Conservation (phyloP, 2,113 vertebrate genomes). For the Sebastes schlegelii region DNA sequence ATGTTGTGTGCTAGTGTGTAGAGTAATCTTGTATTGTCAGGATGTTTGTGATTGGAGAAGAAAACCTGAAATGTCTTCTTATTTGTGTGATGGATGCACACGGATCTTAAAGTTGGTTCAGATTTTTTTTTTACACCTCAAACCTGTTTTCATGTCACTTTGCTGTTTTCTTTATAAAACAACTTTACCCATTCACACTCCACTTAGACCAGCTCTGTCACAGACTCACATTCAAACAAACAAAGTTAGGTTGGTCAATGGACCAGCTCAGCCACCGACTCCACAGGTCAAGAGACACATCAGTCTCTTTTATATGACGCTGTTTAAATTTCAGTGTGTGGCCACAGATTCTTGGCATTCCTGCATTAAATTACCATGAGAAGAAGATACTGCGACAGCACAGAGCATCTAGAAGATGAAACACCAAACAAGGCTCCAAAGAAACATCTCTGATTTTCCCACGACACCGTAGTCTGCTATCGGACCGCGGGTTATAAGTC, state of each 20-base stretch:
- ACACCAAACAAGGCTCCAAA: background rate
- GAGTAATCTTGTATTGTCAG: too few relatives aligned
- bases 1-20: too few relatives aligned
- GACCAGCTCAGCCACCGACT: slow-evolving; percentile 52
- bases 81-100: background rate
- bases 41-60: too few relatives aligned
- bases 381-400: slow-evolving; percentile 6
- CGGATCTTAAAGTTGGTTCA: background rate
- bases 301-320: slow-evolving; percentile 90
- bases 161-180: background rate
- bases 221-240: slow-evolving; percentile 13
- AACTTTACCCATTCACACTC: too few relatives aligned
- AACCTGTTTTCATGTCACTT: background rate
- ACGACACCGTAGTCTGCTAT: background rate
- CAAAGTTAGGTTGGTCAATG: slow-evolving; percentile 27
- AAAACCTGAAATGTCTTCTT: background rate
- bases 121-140: background rate
- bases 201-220: background rate
- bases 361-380: slow-evolving; percentile 53
- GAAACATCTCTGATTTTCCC: background rate
- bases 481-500: background rate
- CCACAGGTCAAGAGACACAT: slow-evolving; percentile 83
- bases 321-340: slow-evolving; percentile 75
- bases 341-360: slow-evolving; percentile 63
- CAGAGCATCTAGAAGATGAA: slow-evolving; percentile 6